Evolutionary conservation across 2,797 vertebrate species (phyloP), one percentile per base, ranked within the genome.

Genomic region (Lagothrix lagotricha): DNA sequence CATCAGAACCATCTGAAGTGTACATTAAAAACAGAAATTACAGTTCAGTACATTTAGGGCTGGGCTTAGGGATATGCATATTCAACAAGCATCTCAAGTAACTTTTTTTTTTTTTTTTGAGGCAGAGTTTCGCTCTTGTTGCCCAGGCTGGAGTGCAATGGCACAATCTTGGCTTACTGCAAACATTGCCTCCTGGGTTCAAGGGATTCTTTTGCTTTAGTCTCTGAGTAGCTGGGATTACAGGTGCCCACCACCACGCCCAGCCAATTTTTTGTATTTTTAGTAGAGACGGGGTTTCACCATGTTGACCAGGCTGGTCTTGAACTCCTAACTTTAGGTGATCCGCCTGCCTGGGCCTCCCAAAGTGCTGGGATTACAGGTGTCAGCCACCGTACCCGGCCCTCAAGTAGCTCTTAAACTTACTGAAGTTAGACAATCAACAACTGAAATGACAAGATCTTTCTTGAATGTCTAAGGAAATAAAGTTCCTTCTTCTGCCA

Each of bases 381-480:
- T 33, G 7, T 67, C 30, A 67, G 15, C 33, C 64, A 67, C 64
- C 0, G 0, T 67, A 33, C 33, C 15, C 15, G 1, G 64, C 33
- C 33, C 48, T 75, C 30, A 64, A 58, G 26, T 46, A 58, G 93
- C 70, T 96, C 17, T 76, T 80, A 52, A 57, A 70, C 19, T 22
- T 11, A n/a, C 0, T 7, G 11, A 88, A 52, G 30, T 44, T 7
- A 57, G 22, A 58, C 93, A 28, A 57, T n/a, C 33, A 39, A 7
- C 44, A 39, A 36, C 41, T 88, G 88, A 46, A 88, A 82, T 10
- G 22, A 48, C 13, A 7, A 44, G 11, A 50, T 80, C 30, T 41
- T 86, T 94, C 41, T 64, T 20, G 39, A 87, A n/a, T 61, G 36
- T 92, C 50, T 84, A 19, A 96, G 83, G 46, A 82, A 84, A 85